Conservation (phyloP, 2,113 vertebrate genomes). For the Pycnonotus jocosus region DNA sequence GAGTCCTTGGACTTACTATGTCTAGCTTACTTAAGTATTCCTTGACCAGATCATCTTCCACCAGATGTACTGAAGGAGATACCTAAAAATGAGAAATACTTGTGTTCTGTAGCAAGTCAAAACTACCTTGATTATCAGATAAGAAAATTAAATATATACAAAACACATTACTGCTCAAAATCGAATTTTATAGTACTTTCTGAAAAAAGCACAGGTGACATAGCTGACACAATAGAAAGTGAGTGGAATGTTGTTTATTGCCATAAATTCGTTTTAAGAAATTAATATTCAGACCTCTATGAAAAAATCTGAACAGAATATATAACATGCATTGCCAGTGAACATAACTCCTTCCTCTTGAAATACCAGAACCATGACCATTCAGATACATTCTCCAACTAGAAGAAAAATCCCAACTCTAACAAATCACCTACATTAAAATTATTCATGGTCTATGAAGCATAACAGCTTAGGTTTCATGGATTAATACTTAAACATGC, state of each 20-base stretch:
- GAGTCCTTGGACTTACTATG: neutral
- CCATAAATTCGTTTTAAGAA: neutral
- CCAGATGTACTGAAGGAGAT: neutral
- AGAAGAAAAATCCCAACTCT: neutral
- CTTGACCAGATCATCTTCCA: neutral
- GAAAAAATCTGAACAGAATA: neutral
- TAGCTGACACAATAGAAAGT: neutral
- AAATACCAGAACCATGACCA: neutral
- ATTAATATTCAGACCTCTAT: neutral
- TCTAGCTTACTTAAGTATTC: neutral
- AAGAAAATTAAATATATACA: neutral
- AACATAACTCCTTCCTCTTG: neutral
- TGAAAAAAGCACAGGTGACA: neutral
- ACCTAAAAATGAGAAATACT: neutral
- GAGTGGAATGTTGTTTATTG: neutral
- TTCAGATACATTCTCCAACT: neutral
- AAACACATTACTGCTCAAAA: neutral
- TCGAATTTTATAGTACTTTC: neutral
- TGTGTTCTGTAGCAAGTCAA: neutral
- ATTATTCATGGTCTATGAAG: neutral
- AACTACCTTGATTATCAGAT: neutral
- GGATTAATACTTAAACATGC: neutral
- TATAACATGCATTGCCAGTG: neutral
- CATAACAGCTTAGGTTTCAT: neutral
- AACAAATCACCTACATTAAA: neutral